A percentile compares a stretch with the other conserved stretches of the same genome.
Conservation (phyloP, 2,113 vertebrate species). For the Mugil cephalus region DNA sequence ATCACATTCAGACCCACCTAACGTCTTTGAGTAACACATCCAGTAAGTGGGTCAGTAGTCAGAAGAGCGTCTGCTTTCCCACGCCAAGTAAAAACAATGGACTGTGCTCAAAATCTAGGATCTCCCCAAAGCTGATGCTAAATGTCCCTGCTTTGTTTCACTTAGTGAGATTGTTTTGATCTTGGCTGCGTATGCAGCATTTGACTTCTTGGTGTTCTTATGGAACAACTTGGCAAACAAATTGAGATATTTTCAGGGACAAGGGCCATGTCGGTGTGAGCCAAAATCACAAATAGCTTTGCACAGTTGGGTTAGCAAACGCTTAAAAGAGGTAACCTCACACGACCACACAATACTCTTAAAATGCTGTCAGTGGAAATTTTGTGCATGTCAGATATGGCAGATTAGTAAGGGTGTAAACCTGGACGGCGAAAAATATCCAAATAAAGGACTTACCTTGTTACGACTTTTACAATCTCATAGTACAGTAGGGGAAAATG, state of each 20-base stretch:
- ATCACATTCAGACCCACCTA: slow-evolving; percentile 47
- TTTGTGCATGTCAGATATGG: neutral
- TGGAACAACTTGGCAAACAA: slow-evolving; percentile 56
- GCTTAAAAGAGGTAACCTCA: slow-evolving; percentile 3
- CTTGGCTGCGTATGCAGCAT: slow-evolving; percentile 41
- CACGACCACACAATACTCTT: neutral
- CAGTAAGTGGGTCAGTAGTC: slow-evolving; percentile 53
- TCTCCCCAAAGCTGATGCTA: slow-evolving; percentile 44
- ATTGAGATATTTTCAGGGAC: slow-evolving; percentile 39
- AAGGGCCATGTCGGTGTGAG: slow-evolving; percentile 36
- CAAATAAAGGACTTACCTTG: neutral
- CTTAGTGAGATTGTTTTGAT: slow-evolving; percentile 35
- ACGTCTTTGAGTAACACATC: slow-evolving; percentile 43
- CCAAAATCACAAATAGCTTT: slow-evolving; percentile 44
- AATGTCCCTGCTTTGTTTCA: slow-evolving; percentile 27
- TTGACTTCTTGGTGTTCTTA: slow-evolving; percentile 41
- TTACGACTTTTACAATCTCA: slow-evolving; percentile 1
- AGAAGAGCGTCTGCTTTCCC: slow-evolving; percentile 14
- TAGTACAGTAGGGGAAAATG: neutral
- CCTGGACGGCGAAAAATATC: neutral
- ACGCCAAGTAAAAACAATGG: slow-evolving; percentile 43
- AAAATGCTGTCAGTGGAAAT: neutral
- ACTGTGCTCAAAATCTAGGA: slow-evolving; percentile 16
- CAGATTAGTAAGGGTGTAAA: neutral
- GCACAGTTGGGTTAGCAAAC: slow-evolving; percentile 7